phyloP scores from a whole-genome alignment of 1,140 invertebrate species.

The Drosophila malerkotliana region DNA sequence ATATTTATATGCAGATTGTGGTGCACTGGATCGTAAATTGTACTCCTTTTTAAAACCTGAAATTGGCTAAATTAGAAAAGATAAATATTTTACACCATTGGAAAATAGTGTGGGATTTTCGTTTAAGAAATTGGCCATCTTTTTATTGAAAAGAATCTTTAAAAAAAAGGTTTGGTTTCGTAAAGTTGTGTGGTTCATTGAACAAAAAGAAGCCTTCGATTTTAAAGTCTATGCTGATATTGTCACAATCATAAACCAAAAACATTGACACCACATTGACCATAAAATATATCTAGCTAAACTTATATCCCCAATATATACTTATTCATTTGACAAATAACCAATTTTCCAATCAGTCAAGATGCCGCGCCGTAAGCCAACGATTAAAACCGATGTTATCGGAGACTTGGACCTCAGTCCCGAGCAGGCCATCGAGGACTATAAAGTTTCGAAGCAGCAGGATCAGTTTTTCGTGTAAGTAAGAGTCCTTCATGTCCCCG shows the following conservation, averaged over 20 bases:
- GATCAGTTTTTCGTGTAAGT: constrained; percentile 68
- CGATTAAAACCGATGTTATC: constrained; percentile 69
- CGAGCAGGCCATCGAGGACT: constrained; percentile 59
- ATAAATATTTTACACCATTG: too few species aligned
- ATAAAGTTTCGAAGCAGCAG: constrained; percentile 61
- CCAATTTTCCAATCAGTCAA: constrained; percentile 1
- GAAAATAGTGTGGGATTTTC: too few species aligned
- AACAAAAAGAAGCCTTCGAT: background rate
- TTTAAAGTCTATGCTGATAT: background rate
- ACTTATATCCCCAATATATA: constrained; percentile 3
- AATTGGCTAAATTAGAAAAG: too few species aligned
- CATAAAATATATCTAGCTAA: background rate
- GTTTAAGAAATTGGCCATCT: too few species aligned
- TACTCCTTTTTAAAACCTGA: too few species aligned
- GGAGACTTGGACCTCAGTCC: constrained; percentile 67
- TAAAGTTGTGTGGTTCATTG: background rate
- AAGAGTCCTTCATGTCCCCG: too few species aligned
- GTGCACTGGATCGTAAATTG: too few species aligned
- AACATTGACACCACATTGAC: background rate
- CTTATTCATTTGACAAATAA: background rate
- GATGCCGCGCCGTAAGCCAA: constrained; percentile 75
- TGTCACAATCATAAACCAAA: background rate
- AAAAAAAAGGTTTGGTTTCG: too few species aligned
- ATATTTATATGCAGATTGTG: too few species aligned
- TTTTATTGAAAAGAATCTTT: too few species aligned